A percentile compares a stretch with the other conserved stretches of the same genome.
Conservation (phyloP, 2,797 vertebrate species). For the Falco berigora region DNA sequence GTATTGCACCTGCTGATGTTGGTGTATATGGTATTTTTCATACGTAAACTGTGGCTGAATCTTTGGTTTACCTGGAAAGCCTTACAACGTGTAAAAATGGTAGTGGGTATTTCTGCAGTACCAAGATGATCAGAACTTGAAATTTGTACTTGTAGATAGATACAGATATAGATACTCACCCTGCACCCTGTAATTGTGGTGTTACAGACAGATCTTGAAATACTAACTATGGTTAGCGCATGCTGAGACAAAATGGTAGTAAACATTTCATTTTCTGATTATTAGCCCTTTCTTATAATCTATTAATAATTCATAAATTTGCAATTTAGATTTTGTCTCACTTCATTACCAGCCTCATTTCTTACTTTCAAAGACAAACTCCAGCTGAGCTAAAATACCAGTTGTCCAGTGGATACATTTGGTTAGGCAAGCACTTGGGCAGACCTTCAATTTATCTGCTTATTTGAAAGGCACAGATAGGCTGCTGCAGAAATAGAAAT, state of each 20-base stretch:
- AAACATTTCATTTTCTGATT: neutral
- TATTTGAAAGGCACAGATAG: conserved; percentile 9
- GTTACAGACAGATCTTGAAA: neutral
- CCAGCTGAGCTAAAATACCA: neutral
- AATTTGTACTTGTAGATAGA: neutral
- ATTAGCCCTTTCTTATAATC: neutral
- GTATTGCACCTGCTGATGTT: neutral
- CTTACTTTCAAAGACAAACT: neutral
- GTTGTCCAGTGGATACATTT: neutral
- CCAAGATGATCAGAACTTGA: neutral
- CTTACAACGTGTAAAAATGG: neutral
- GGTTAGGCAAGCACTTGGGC: neutral
- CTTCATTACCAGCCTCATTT: neutral
- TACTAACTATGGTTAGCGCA: neutral
- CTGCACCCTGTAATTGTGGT: neutral
- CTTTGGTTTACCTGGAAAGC: neutral
- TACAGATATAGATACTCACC: neutral
- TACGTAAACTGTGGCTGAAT: neutral
- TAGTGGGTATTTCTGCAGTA: neutral
- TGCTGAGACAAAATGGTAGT: neutral
- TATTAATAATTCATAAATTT: neutral
- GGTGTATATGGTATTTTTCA: neutral
- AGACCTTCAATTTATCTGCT: neutral
- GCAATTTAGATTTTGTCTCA: neutral
- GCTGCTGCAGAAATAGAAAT: conserved; percentile 41